Conservation (phyloP, 2,888 invertebrate genomes). For the Drosophila leonis region DNA sequence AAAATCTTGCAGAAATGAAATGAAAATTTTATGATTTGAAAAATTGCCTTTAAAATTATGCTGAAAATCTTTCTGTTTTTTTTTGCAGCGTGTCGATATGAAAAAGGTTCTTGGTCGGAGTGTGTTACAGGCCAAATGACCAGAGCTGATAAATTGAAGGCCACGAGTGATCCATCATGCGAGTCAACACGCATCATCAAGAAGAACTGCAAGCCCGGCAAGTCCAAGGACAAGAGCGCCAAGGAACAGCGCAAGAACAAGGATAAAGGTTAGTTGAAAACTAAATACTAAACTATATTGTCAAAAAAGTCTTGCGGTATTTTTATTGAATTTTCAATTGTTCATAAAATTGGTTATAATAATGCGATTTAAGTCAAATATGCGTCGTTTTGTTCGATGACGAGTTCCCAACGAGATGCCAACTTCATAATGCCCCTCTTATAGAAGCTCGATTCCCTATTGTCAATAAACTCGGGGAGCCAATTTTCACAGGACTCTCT, state of each 20-base stretch:
- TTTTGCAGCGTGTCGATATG: slow-evolving; percentile 92
- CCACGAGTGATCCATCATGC: slow-evolving; percentile 93
- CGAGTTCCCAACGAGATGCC: too few species aligned
- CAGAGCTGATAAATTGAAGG: slow-evolving; percentile 92
- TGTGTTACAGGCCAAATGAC: slow-evolving; percentile 94
- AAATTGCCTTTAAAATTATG: neutral
- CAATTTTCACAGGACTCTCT: too few species aligned
- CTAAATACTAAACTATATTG: too few species aligned
- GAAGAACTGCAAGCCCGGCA: slow-evolving; percentile 94
- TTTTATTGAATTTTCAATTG: too few species aligned
- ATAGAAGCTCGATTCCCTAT: too few species aligned
- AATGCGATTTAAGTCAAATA: too few species aligned
- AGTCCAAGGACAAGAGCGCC: slow-evolving; percentile 86
- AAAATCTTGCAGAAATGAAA: too few species aligned
- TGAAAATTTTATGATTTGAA: neutral
- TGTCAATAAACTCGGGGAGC: too few species aligned
- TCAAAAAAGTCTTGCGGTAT: too few species aligned
- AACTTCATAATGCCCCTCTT: too few species aligned
- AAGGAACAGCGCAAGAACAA: slow-evolving; percentile 85
- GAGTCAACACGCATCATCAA: slow-evolving; percentile 93
- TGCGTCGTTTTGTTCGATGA: too few species aligned
- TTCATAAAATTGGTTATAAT: too few species aligned
- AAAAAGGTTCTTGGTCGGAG: slow-evolving; percentile 94
- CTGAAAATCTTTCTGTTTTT: neutral
- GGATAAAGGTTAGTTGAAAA: slow-evolving; percentile 88